These are phyloP conservation scores for Catamblyrhynchus diadema DNA, from an alignment of 2,797 vertebrate species.

Conservation along the genomic window DNA sequence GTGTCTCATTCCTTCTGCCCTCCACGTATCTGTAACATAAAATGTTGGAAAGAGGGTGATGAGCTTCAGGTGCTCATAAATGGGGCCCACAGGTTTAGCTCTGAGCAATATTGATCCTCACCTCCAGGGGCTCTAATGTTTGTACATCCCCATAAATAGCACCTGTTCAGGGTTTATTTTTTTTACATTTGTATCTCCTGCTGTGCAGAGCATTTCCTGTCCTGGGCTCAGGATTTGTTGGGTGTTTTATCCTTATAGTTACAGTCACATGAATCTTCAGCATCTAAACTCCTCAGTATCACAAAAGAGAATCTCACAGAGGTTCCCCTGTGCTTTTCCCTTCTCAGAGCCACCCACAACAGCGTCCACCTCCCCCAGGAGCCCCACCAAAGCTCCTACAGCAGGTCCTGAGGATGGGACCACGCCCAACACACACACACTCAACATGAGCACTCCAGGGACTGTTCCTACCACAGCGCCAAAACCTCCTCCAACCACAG, in stretches of 20 bases:
- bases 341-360: conserved; percentile 56
- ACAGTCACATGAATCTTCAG: accelerated
- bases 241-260: not conserved
- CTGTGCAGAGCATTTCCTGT: not conserved
- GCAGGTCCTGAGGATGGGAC: conserved; percentile 26
- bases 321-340: not conserved
- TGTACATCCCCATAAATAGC: not conserved
- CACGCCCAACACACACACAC: not conserved
- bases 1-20: not conserved
- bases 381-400: conserved; percentile 46
- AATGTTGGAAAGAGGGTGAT: not conserved
- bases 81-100: not conserved
- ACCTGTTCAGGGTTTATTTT: not conserved
- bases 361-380: conserved; percentile 16
- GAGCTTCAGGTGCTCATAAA: not conserved
- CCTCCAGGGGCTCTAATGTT: not conserved
- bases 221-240: accelerated
- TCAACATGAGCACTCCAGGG: conserved; percentile 52
- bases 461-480: conserved; percentile 20
- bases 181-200: not conserved
- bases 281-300: not conserved
- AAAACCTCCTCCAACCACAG: conserved; percentile 35
- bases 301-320: not conserved
- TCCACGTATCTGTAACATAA: accelerated
- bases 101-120: not conserved